Base-by-base conservation (phyloP, 2,113 vertebrate species). In the Xiphias gladius region DNA sequence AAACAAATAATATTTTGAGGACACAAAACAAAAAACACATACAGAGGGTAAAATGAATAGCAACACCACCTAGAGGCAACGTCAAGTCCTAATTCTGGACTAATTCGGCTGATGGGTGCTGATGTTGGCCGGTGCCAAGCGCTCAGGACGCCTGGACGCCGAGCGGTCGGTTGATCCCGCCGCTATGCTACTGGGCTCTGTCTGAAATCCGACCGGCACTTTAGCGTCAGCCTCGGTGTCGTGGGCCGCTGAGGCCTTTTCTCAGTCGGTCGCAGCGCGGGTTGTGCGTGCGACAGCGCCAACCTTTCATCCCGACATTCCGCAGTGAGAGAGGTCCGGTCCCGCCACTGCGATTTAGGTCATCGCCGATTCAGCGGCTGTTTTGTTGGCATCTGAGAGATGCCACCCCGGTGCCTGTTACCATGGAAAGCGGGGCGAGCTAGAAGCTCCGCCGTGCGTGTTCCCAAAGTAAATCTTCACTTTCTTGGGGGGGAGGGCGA, bases 331-430 rank as follows among this genome's bases (percentile, higher is more conserved):
- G 87, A 73, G 32, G 82, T 81, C 89, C 88, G 84, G 87, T 92
- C 85, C 69, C 68, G n/a, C 68, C 89, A 64, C 88, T 90, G 88
- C 86, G 88, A 94, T 91, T 86, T 86, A 93, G 92, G 89, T 95
- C 95, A 94, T 91, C 91, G 65, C 82, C 85, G 76, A 87, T 93
- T 89, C 90, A 89, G 61, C 78, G 85, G 66, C 88, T 74, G 85
- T 93, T 93, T 83, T 90, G 86, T 3, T 82, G 76, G 82, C 82
- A 82, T 88, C 85, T 92, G 86, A 91, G 93, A 86, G 87, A 91
- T 92, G 92, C 94, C 92, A 94, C 91, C 90, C 93, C 94, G 95
- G n/a, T 90, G 82, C 84, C 64, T 87, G 94, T 94, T 95, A 92
- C 93, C 93, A 92, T 93, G 93, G 95, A 61, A 89, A 95, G 90